These are phyloP conservation scores for Cygnus atratus DNA, from an alignment of 2,113 vertebrate genomes.

Conservation along the genomic window DNA sequence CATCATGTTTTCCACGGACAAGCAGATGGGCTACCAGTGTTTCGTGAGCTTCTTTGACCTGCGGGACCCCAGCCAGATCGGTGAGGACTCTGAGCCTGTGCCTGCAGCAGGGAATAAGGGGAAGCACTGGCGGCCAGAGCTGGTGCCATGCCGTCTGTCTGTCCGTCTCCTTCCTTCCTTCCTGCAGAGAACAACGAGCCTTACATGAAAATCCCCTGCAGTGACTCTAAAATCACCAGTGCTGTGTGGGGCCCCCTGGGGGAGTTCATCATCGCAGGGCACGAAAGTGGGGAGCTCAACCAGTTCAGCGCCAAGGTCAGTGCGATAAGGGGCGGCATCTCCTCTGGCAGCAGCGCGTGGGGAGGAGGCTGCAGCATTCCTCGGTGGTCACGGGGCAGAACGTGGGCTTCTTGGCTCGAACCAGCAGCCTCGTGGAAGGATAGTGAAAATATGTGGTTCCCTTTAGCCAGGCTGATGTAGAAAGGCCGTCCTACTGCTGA, in stretches of 20 bases:
- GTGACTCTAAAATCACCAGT: conserved; percentile 94
- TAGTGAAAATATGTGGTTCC: rapidly evolving
- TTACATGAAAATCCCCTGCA: conserved; percentile 91
- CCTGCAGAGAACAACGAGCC: conserved; percentile 90
- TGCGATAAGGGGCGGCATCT: not conserved
- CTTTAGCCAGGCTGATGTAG: not conserved
- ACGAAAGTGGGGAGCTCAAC: conserved; percentile 93
- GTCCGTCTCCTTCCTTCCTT: not conserved
- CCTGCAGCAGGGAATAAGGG: not conserved
- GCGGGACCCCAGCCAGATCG: conserved; percentile 89
- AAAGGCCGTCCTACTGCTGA: not conserved
- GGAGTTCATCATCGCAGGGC: conserved; percentile 92
- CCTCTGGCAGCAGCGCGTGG: not conserved
- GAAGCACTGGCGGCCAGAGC: not conserved
- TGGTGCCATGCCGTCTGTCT: not conserved
- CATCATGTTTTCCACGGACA: conserved; percentile 99
- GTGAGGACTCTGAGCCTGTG: conserved; percentile 56
- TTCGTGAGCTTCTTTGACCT: conserved; percentile 94
- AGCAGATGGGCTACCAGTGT: conserved; percentile 99
- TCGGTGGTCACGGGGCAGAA: not conserved
- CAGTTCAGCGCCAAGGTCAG: conserved; percentile 95
- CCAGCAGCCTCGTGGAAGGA: rapidly evolving
- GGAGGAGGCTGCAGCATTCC: rapidly evolving
- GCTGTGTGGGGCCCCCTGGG: conserved; percentile 96
- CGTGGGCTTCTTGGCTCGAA: not conserved